Evolutionary conservation across 1,140 invertebrate species (phyloP).

Genomic region (Bombus cullumanus): DNA sequence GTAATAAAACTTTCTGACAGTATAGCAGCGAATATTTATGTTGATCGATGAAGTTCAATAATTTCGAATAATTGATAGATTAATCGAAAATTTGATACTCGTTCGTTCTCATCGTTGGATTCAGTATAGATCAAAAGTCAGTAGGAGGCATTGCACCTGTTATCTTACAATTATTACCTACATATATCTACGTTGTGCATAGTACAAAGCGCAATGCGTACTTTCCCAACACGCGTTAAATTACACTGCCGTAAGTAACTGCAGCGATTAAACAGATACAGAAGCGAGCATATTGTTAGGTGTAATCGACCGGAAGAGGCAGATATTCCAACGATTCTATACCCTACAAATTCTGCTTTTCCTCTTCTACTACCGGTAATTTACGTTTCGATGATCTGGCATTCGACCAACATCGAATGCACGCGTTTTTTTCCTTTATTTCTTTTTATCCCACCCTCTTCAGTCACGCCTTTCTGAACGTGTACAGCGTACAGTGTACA

Average conservation of each 20-base stretch:
- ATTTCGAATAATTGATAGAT: no score
- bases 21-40: not conserved
- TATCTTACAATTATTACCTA: no score
- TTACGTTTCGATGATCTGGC: slow-evolving; percentile 2
- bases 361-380: not conserved
- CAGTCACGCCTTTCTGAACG: not conserved
- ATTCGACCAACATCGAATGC: not conserved
- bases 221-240: not conserved
- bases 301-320: not conserved
- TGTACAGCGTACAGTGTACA: not conserved
- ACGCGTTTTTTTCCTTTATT: not conserved
- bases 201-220: not conserved
- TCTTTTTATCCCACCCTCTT: not conserved
- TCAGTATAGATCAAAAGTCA: not conserved
- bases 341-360: not conserved
- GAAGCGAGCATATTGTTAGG: not conserved
- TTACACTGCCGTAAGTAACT: not conserved
- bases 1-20: not conserved
- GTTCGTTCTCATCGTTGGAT: not conserved
- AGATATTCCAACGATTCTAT: not conserved
- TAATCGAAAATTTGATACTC: no score
- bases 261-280: not conserved
- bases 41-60: no score
- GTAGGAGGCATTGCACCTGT: no score
- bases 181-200: no score